Base-by-base conservation (phyloP, 2,113 vertebrate genomes). In the Apeltes quadracus region DNA sequence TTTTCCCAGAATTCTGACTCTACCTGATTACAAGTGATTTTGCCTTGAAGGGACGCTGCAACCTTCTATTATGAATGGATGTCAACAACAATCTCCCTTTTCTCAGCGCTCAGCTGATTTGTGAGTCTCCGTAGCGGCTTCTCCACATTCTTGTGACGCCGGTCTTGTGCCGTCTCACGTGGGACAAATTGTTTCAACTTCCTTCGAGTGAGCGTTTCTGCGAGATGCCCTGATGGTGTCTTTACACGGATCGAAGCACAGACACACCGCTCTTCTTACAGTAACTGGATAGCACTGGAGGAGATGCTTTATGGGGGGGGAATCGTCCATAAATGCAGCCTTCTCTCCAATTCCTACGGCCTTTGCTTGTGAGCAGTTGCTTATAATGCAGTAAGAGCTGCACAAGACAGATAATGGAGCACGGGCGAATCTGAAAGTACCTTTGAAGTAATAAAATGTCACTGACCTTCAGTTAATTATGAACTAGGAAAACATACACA, bases 161-260 rank as follows among this genome's bases (percentile, higher is more conserved):
- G 22, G 15, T 29, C 48, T 57, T 13, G 29, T 56, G 43, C 32
- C 13, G 22, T 43, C 54, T 72, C 61, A 76, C 41, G 32, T 38
- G 44, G 11, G 34, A 7, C n/a, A 62, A 72, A 84, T 54, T 56
- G 56, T 57, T 76, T 66, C 16, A 43, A 61, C 50, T 55, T 73
- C 50, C 41, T 32, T 44, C 27, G 20, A 0, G 25, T n/a, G 53
- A 7, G 22, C 18, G 41, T 5, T 0, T 62, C 44, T 7, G 25
- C 69, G 51, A 72, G 51, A 53, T 69, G 39, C 41, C 12, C 46
- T 23, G 20, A 63, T 73, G 23, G 10, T 51, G 63, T 34, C 22
- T 18, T 14, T 16, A 18, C 25, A 61, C 15, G 36, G 18, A 9
- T 59, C 23, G 50, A n/a, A 32, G 13, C 41, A 43, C 43, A 16